A percentile compares a stretch with the other conserved stretches of the same genome.
Evolutionary conservation across 1,140 invertebrate genomes (phyloP).

Genomic region (Zaprionus kolodkinae): DNA sequence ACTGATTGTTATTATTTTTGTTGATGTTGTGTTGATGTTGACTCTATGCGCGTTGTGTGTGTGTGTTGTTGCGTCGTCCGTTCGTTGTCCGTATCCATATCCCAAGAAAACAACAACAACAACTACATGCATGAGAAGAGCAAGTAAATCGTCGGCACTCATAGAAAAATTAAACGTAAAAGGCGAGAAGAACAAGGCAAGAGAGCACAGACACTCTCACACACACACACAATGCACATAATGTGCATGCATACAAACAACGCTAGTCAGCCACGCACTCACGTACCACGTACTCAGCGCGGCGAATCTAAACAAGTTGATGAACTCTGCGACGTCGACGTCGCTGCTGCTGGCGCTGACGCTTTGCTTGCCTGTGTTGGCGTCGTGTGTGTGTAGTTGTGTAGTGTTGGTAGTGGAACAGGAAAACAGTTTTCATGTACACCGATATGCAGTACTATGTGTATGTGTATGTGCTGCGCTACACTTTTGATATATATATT

Average conservation of each 20-base stretch:
- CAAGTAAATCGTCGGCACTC: slow-evolving; percentile 66
- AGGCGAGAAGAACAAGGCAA: slow-evolving; percentile 72
- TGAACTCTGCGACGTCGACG: slow-evolving; percentile 74
- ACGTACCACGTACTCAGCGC: slow-evolving; percentile 70
- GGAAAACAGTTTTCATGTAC: slow-evolving; percentile 41
- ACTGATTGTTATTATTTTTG: slow-evolving; percentile 48
- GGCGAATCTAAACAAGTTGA: slow-evolving; percentile 79
- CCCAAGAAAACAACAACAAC: slow-evolving; percentile 61
- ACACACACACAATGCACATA: slow-evolving; percentile 8
- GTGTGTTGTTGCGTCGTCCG: slow-evolving; percentile 36
- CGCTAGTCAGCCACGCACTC: slow-evolving; percentile 64
- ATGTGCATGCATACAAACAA: slow-evolving; percentile 21
- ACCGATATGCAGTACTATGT: slow-evolving; percentile 14
- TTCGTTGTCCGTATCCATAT: slow-evolving; percentile 35
- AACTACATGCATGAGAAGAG: slow-evolving; percentile 29
- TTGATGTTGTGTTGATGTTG: slow-evolving; percentile 30
- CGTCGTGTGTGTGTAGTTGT: slow-evolving; percentile 28
- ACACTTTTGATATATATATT: slow-evolving; percentile 62
- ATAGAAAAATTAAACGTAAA: slow-evolving; percentile 59
- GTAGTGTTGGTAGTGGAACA: slow-evolving; percentile 33
- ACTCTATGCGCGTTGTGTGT: slow-evolving; percentile 17
- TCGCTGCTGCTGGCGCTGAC: slow-evolving; percentile 28
- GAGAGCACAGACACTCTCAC: slow-evolving; percentile 27
- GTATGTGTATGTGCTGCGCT: slow-evolving; percentile 26
- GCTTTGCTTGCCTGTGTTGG: slow-evolving; percentile 44